Conservation (phyloP, 2,113 vertebrate species). For the Uria lomvia region DNA sequence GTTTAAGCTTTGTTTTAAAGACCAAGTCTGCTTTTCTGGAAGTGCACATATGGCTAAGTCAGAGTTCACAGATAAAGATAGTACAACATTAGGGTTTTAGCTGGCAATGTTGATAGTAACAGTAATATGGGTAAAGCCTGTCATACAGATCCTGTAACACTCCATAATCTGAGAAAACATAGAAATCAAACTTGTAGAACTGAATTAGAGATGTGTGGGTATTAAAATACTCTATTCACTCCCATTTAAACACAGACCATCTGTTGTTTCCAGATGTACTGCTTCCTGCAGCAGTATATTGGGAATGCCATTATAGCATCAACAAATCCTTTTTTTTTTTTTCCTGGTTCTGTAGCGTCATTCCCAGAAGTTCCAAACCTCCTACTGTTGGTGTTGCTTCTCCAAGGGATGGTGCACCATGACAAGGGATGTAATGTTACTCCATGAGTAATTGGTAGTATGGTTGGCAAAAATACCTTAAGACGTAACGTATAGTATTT, state of each 20-base stretch:
- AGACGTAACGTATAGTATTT: background rate
- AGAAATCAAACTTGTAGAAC: conserved; percentile 71
- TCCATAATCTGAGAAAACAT: conserved; percentile 68
- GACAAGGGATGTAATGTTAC: background rate
- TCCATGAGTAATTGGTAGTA: background rate
- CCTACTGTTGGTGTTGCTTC: background rate
- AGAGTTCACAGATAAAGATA: conserved; percentile 53
- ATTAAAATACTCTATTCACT: conserved; percentile 73
- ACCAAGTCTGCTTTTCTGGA: background rate
- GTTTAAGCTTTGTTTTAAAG: conserved; percentile 31
- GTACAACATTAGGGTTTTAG: conserved; percentile 58
- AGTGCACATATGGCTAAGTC: conserved; percentile 41
- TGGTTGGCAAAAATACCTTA: conserved; percentile 17
- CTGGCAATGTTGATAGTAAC: conserved; percentile 32
- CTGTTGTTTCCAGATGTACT: conserved; percentile 79
- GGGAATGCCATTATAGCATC: conserved; percentile 32
- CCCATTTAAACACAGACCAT: conserved; percentile 73
- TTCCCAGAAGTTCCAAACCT: conserved; percentile 29
- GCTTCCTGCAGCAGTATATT: conserved; percentile 61
- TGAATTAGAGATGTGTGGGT: conserved; percentile 72
- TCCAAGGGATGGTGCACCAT: background rate
- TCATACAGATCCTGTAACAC: conserved; percentile 67
- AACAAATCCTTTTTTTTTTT: background rate
- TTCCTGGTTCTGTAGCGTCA: background rate
- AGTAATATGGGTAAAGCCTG: conserved; percentile 58